phyloP scores from a whole-genome alignment of 2,797 vertebrate genomes.

The Halcyon smyrnensis region DNA sequence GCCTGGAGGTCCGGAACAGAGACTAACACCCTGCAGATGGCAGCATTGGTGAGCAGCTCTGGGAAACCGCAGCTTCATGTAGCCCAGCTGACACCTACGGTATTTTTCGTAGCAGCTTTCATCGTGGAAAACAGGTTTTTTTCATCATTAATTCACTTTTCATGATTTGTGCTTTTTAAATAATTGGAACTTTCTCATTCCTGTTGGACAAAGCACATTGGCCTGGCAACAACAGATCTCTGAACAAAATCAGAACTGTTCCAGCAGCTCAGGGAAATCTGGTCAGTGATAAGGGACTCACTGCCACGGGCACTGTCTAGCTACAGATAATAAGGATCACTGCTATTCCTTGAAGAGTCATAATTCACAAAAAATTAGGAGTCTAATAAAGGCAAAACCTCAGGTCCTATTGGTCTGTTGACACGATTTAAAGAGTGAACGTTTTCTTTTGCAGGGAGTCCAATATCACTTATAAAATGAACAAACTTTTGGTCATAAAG shows the following conservation, averaged over 20 bases:
- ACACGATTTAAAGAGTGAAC: background rate
- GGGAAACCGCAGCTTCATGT: rapidly evolving
- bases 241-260: background rate
- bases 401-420: background rate
- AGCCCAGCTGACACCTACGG: rapidly evolving
- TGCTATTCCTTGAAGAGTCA: background rate
- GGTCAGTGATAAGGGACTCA: background rate
- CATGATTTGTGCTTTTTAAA: background rate
- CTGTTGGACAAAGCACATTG: background rate
- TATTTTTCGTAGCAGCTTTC: background rate
- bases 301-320: background rate
- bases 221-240: background rate
- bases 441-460: background rate
- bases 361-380: background rate
- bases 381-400: background rate
- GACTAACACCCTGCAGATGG: background rate
- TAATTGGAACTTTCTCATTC: background rate
- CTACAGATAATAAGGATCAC: background rate
- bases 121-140: rapidly evolving
- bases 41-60: conserved; percentile 2
- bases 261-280: background rate
- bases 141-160: background rate
- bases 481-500: background rate
- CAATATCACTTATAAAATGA: background rate
- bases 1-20: background rate